phyloP scores from a whole-genome alignment of 64 coral and sea anemone genomes.

The Montipora sp. region DNA sequence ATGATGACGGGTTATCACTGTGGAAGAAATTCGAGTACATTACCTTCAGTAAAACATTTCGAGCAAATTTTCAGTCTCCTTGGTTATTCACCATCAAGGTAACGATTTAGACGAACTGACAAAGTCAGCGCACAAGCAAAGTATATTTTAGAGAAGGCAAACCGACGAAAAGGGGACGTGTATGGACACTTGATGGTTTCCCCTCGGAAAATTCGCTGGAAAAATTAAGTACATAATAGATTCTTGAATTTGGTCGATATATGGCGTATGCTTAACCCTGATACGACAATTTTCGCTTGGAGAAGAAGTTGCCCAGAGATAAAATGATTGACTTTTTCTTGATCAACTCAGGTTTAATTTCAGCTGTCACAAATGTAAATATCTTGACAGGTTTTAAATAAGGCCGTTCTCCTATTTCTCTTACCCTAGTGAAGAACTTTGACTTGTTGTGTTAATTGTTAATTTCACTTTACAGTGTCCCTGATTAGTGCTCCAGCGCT shows the following conservation, averaged over 20 bases:
- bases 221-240: background rate
- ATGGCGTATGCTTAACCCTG: conserved; percentile 2
- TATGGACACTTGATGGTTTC: background rate
- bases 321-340: conserved; percentile 33
- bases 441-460: too few species aligned
- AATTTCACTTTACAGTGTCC: too few species aligned
- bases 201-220: background rate
- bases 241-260: background rate
- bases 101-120: too few species aligned
- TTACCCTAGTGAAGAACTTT: too few species aligned
- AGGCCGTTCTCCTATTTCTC: too few species aligned
- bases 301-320: conserved; percentile 10
- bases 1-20: too few species aligned
- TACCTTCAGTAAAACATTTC: too few species aligned
- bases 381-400: too few species aligned
- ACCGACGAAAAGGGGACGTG: background rate
- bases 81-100: too few species aligned
- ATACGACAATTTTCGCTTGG: background rate
- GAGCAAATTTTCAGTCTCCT: too few species aligned
- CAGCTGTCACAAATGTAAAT: too few species aligned
- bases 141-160: background rate
- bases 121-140: background rate
- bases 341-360: background rate
- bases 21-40: background rate
- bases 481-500: too few species aligned